A percentile compares a stretch with the other conserved stretches of the same genome.
phyloP scores from a whole-genome alignment of 2,797 vertebrate species.

The Agapornis canus region DNA sequence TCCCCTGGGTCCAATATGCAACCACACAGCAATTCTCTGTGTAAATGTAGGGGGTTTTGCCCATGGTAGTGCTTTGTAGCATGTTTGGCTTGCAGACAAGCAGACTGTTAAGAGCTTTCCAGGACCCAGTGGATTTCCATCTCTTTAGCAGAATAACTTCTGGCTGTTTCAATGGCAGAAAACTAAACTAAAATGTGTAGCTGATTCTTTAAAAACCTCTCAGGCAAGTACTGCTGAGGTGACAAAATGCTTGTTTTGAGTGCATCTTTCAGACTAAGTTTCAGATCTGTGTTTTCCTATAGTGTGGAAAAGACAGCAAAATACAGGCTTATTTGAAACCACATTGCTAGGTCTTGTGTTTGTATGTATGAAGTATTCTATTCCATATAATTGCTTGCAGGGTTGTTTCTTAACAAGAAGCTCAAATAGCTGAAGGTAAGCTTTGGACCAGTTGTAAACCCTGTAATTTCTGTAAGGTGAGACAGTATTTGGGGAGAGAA shows the following conservation, averaged over 20 bases:
- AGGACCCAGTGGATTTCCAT: not conserved
- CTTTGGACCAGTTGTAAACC: not conserved
- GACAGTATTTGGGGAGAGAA: not conserved
- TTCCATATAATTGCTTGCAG: not conserved
- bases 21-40: not conserved
- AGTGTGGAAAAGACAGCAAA: not conserved
- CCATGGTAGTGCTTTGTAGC: not conserved
- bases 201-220: not conserved
- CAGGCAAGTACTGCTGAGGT: not conserved
- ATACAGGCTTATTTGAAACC: not conserved
- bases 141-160: not conserved
- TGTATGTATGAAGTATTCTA: not conserved
- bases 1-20: not conserved
- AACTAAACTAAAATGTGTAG: not conserved
- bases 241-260: not conserved
- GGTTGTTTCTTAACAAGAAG: not conserved
- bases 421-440: not conserved
- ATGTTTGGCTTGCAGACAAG: not conserved
- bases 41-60: not conserved
- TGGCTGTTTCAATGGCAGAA: not conserved
- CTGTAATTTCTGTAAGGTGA: not conserved
- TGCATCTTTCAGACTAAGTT: not conserved
- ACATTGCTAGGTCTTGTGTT: not conserved
- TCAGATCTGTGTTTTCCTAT: not conserved
- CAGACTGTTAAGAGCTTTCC: not conserved